phyloP scores from a whole-genome alignment of 2,797 vertebrate genomes.

The Notamacropus eugenii region DNA sequence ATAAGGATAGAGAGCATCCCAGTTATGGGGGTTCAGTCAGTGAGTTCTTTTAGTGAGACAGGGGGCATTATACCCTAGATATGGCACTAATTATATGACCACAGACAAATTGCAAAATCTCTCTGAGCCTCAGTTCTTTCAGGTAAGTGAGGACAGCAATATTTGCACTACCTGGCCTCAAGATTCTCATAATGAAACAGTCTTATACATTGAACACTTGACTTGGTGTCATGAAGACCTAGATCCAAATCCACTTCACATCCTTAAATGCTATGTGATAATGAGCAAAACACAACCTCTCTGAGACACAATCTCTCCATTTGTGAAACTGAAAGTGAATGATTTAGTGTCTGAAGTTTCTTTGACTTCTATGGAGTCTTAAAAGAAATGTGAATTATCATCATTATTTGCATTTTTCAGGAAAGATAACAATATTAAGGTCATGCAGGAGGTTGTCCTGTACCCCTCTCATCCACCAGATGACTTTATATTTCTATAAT shows the following conservation, averaged over 20 bases:
- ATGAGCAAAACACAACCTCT: background rate
- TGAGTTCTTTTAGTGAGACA: background rate
- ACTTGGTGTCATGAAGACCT: background rate
- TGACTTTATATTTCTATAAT: background rate
- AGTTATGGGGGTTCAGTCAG: background rate
- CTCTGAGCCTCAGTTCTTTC: background rate
- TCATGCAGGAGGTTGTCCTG: background rate
- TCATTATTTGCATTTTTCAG: background rate
- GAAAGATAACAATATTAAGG: background rate
- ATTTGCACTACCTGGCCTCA: background rate
- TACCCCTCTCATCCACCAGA: background rate
- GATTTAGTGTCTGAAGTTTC: background rate
- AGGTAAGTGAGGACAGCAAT: background rate
- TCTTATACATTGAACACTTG: background rate
- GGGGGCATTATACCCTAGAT: background rate
- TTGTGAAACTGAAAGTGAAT: background rate
- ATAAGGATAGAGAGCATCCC: background rate
- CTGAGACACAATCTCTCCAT: background rate
- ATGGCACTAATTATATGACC: background rate
- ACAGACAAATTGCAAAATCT: background rate
- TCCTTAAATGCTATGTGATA: background rate
- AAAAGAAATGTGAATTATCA: background rate
- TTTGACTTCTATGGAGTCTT: background rate
- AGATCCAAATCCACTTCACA: background rate
- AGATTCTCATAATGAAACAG: background rate